These are phyloP conservation scores for Mesorhabditis spiculigera DNA, from an alignment of 2,888 invertebrate genomes.

Conservation along the genomic window DNA sequence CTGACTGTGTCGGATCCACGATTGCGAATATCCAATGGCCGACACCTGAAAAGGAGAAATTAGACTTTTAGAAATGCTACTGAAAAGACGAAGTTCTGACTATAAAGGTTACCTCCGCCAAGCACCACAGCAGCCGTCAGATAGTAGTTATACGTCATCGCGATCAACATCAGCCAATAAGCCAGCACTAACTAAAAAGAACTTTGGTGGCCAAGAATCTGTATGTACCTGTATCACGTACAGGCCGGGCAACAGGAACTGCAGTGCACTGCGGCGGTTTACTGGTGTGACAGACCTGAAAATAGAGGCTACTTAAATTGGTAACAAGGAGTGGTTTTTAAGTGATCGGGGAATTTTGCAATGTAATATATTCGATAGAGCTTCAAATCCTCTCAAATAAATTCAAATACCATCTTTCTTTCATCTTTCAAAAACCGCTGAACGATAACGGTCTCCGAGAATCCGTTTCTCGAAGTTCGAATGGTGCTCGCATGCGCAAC, in stretches of 20 bases:
- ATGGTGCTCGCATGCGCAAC: too few relatives aligned
- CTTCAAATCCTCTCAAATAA: too few relatives aligned
- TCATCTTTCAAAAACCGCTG: too few relatives aligned
- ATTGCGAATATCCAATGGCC: constrained; percentile 6
- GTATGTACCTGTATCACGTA: constrained; percentile 35
- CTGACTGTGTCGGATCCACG: neutral
- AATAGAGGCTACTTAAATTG: too few relatives aligned
- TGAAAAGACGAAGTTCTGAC: neutral
- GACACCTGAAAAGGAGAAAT: neutral
- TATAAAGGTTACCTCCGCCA: neutral
- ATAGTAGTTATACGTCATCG: constrained; percentile 55
- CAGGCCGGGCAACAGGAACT: constrained; percentile 23
- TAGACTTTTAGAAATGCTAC: neutral
- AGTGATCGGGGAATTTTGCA: neutral
- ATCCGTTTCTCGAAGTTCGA: too few relatives aligned
- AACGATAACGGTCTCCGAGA: too few relatives aligned
- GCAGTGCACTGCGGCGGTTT: neutral
- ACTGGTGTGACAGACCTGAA: constrained; percentile 1
- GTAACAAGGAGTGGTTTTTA: too few relatives aligned
- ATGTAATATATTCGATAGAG: neutral
- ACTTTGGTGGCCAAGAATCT: neutral
- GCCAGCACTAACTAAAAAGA: constrained; percentile 38
- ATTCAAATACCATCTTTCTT: constrained; percentile 17
- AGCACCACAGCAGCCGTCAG: constrained; percentile 21
- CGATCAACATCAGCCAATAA: constrained; percentile 55